Percentiles rank a stretch among this genome's conserved stretches.
phyloP scores from a whole-genome alignment of 2,113 vertebrate genomes.

The Pelodiscus sinensis region DNA sequence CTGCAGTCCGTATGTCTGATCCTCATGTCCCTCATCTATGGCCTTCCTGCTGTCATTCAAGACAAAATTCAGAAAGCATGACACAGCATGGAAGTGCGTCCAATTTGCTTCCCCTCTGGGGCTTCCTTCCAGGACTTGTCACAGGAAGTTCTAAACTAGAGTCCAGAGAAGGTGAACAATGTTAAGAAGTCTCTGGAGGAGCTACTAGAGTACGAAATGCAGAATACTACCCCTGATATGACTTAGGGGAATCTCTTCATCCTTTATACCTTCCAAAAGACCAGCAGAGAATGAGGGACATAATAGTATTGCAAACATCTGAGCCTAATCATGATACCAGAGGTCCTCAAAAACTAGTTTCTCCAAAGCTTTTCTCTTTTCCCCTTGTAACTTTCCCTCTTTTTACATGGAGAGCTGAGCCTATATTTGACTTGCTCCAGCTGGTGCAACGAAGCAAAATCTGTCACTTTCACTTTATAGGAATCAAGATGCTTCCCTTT shows the following conservation, averaged over 20 bases:
- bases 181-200: too few relatives aligned
- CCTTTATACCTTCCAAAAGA: neutral
- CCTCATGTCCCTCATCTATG: conserved; percentile 85
- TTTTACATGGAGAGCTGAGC: too few relatives aligned
- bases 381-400: too few relatives aligned
- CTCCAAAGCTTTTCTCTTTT: too few relatives aligned
- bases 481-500: too few relatives aligned
- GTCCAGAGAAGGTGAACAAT: conserved; percentile 72
- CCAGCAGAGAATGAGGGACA: too few relatives aligned
- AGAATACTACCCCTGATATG: conserved; percentile 80
- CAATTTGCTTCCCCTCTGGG: conserved; percentile 76
- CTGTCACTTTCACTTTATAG: too few relatives aligned
- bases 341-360: too few relatives aligned
- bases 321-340: too few relatives aligned
- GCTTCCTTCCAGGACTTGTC: conserved; percentile 78
- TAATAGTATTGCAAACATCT: too few relatives aligned
- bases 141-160: conserved; percentile 76
- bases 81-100: conserved; percentile 79
- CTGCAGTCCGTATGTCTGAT: conserved; percentile 76
- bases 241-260: conserved; percentile 66
- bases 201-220: conserved; percentile 17
- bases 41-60: conserved; percentile 82
- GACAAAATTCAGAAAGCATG: conserved; percentile 81
- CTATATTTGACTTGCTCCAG: too few relatives aligned
- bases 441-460: too few relatives aligned